Percentiles rank a stretch among this genome's conserved stretches.
Evolutionary conservation across 2,797 vertebrate species (phyloP).

Genomic region (Centropyge bicolor): DNA sequence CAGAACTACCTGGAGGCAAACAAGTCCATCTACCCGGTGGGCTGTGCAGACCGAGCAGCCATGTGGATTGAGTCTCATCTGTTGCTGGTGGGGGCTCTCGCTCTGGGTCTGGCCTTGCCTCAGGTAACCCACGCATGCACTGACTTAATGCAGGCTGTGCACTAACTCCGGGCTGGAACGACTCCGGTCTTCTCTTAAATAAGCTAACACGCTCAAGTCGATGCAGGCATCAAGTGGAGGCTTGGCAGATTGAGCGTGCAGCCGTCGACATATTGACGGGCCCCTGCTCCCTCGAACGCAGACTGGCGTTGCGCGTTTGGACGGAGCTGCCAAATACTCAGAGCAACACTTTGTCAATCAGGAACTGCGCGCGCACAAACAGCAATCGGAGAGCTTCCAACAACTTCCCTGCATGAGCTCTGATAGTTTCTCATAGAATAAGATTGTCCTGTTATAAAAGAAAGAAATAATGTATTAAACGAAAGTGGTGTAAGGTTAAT

Average conservation of each 20-base stretch:
- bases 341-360: conserved; percentile 54
- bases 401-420: background rate
- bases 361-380: background rate
- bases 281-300: conserved; percentile 11
- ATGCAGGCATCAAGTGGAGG: conserved; percentile 32
- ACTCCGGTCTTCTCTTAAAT: conserved; percentile 28
- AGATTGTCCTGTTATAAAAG: background rate
- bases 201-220: conserved; percentile 21
- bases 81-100: conserved; percentile 82
- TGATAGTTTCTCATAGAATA: background rate
- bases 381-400: background rate
- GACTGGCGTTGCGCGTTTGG: background rate
- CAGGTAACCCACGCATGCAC: conserved; percentile 75
- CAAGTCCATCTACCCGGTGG: conserved; percentile 82
- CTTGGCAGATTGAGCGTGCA: conserved; percentile 19
- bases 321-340: conserved; percentile 1
- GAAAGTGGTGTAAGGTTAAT: conserved; percentile 34
- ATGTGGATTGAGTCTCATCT: conserved; percentile 87
- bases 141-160: background rate
- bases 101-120: conserved; percentile 84
- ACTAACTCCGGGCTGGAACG: conserved; percentile 3
- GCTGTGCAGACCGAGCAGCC: conserved; percentile 84
- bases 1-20: conserved; percentile 77
- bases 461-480: conserved; percentile 17
- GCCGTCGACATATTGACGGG: conserved; percentile 53